Evolutionary conservation across 1,140 invertebrate species (phyloP), one percentile per base, ranked within the genome.

Genomic region (Archivesica marissinica): DNA sequence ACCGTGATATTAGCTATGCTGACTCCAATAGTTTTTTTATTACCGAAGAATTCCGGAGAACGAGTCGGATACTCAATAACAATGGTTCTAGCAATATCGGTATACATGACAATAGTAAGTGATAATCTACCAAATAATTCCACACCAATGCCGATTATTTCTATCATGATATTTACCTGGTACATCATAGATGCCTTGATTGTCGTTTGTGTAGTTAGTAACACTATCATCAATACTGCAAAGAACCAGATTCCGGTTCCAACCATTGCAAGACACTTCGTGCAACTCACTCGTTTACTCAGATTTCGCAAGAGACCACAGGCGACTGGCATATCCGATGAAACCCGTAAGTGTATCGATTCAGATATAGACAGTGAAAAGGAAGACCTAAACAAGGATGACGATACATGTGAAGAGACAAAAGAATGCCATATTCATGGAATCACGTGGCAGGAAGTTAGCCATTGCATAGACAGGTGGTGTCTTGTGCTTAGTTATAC

Each of bases 21-120:
- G 20, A 30, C 77, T 9, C 77, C 77, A 2, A 11, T 80, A 13
- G 77, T 80, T 2, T 80, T 80, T 41, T 2, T 68, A 13, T 23
- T 80, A 17, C 77, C 77, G 2, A 66, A 66, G n/a, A 39, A 80
- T 9, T 66, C 59, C 15, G 77, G 77, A 7, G 77, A 80, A 20
- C 59, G 77, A 9, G 41, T 80, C 9, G 77, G 77, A 13, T 68
- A 33, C 25, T 6, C 77, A 20, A 33, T 80, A 11, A 80, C 77
- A 3, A 52, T 68, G n/a, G 25, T 80, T 25, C 44, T 80, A 2
- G 77, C 77, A 13, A 30, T 80, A 15, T 80, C 77, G 11, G 77
- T 80, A 1, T 80, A 80, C 35, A 80, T 80, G 77, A 80, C 77
- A 0, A 66, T 80, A 9, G 30, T 80, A 7, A 52, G 39, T 33